Conservation (phyloP, 2,888 invertebrate species). For the Microctonus brassicae region DNA sequence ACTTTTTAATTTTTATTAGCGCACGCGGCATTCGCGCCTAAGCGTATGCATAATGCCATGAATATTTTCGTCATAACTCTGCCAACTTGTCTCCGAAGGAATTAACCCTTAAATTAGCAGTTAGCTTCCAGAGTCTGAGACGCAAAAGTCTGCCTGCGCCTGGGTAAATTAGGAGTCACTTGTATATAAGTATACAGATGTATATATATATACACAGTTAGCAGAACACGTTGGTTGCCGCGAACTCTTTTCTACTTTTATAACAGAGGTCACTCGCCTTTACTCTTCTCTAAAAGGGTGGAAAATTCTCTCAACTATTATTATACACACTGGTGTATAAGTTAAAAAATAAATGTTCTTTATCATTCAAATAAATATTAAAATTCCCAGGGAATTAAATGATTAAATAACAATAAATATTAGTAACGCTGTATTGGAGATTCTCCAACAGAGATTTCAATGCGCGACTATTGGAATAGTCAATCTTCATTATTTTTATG, state of each 20-base stretch:
- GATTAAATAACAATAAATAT: slow-evolving; percentile 55
- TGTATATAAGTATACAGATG: slow-evolving; percentile 41
- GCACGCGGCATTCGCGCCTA: slow-evolving; percentile 54
- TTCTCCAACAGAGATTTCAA: background rate
- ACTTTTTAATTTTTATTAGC: slow-evolving; percentile 71
- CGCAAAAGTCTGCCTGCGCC: slow-evolving; percentile 66
- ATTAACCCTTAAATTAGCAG: slow-evolving; percentile 71
- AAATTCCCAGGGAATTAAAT: background rate
- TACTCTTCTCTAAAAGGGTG: background rate
- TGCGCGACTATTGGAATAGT: background rate
- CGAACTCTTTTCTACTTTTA: background rate
- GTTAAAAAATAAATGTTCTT: background rate
- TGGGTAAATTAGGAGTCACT: slow-evolving; percentile 67
- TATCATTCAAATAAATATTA: background rate
- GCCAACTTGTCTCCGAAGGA: slow-evolving; percentile 70
- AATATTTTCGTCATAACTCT: slow-evolving; percentile 70
- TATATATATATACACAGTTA: background rate
- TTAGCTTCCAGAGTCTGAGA: slow-evolving; percentile 65
- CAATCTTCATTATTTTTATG: background rate
- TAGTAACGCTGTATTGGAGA: slow-evolving; percentile 44
- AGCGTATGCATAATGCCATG: slow-evolving; percentile 70
- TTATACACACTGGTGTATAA: background rate
- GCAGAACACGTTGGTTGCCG: background rate
- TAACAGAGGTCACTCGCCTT: background rate
- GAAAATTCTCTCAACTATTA: background rate